Percentiles rank a stretch among this genome's conserved stretches.
Conservation (phyloP, 2,113 vertebrate species). For the Pseudopodoces humilis region DNA sequence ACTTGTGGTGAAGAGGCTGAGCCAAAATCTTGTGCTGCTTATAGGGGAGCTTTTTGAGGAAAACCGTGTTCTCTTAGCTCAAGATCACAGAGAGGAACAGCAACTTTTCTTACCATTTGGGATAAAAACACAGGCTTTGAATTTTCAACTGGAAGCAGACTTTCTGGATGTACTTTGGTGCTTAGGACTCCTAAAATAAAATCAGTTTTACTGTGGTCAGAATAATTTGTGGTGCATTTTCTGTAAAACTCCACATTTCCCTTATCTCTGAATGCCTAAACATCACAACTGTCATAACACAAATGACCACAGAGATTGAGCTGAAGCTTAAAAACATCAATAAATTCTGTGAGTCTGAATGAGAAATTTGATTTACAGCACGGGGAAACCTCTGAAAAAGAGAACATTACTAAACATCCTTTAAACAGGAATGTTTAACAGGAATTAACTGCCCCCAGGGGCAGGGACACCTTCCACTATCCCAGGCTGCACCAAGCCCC, state of each 20-base stretch:
- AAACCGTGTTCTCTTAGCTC: not conserved
- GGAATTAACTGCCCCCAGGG: not conserved
- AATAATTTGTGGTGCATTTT: not conserved
- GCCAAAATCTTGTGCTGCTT: not conserved
- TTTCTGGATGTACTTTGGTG: not conserved
- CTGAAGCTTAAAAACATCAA: not conserved
- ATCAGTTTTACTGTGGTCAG: not conserved
- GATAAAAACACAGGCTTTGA: not conserved
- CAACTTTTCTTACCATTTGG: conserved; percentile 60
- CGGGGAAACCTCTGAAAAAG: not conserved
- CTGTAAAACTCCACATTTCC: not conserved
- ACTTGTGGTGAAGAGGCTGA: not conserved
- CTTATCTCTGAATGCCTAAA: not conserved
- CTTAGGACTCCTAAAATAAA: conserved; percentile 23
- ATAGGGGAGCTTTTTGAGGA: not conserved
- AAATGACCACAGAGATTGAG: not conserved
- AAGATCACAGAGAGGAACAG: not conserved
- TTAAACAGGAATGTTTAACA: not conserved
- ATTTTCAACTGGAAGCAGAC: not conserved
- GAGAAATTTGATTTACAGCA: not conserved
- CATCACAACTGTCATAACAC: accelerated
- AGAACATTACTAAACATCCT: not conserved
- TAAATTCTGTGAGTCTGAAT: not conserved
- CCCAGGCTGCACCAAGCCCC: not conserved
- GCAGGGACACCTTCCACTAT: accelerated